Base-by-base conservation (phyloP, 2,888 invertebrate species). In the Patella depressa region DNA sequence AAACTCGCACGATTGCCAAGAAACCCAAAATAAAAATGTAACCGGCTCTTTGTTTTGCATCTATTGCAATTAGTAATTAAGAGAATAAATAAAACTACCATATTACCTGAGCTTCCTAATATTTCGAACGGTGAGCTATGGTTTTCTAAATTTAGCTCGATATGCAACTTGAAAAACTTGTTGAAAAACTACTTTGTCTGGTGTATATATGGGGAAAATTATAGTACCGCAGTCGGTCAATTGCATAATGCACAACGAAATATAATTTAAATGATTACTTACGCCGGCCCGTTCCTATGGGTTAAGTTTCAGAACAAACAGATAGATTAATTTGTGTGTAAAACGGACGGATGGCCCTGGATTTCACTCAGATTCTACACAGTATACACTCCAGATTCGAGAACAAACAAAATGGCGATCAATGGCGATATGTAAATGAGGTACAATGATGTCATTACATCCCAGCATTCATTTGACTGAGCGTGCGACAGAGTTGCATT, bases 201-300 rank as follows among this genome's bases (percentile, higher is more conserved):
- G 24, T 19, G 45, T 45, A 45, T 45, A 45, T 45, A 24, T 24
- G 24, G 1, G 24, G 19, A 24, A 15, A 65, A 24, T 65, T 65
- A 24, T 24, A 65, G 65, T 65, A 11, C 65, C 24, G 65, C 65
- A 65, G 19, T 24, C 65, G 24, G 19, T 65, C 24, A 65, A 24
- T 65, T 65, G 65, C 65, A 65, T 65, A 65, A 65, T 65, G 24
- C 19, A 65, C 24, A 19, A 65, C 65, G 65, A 24, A 65, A 24
- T 57, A 53, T 74, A 70, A 45, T 54, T n/a, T 76, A 75, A 76
- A 72, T 45, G 14, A 72, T 57, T 83, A 89, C 89, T 89, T 87
- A 89, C 89, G 87, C 87, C 84, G 89, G 89, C 86, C 88, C 89
- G 89, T 89, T 88, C 89, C 80, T 79, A 74, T 89, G 89, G 89